Evolutionary conservation across 2,888 invertebrate species (phyloP), one percentile per base, ranked within the genome.

Genomic region (Palloptera scutellata): DNA sequence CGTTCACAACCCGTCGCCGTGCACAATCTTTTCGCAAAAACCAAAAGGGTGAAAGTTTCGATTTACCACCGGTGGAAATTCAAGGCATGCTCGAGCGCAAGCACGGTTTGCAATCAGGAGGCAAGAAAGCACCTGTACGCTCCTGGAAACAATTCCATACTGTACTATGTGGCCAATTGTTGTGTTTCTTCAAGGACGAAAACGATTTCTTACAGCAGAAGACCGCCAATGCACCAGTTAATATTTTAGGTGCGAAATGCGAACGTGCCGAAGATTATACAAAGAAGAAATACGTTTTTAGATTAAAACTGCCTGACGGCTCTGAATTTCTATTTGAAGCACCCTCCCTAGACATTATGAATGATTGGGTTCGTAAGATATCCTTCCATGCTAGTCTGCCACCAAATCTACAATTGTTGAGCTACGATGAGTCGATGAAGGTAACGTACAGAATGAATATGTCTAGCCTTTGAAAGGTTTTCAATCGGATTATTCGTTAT

Each of bases 151-250:
- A 89, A 65, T 95, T 94, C 86, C 95, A 97, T 86, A 93, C 96
- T 0, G 98, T 98, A 65, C 88, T 99, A 30, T 98, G 97, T 82
- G 98, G 98, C 0, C 98, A 99, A 83, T 87, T 98, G 76, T 87
- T 99, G 63, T 98, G 97, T 86, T 98, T 99, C 91, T 99, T 98
- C 88, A 93, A 97, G 81, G 97, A 97, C 82, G 93, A 94, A 80
- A 91, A 92, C 75, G 96, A 96, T 85, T 97, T 97, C 86, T 88
- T 90, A 70, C 91, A 91, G 74, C 92, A 95, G 78, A 93, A 94
- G 86, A 96, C 97, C 0, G 92, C 94, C 0, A 92, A 94, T 2
- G 92, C 96, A 0, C 94, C 95, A 0, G 91, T 97, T 40, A 92
- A 91, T 73, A 91, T 91, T 48, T 86, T 91, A 52, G 90, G 91